Conservation (phyloP, 2,797 vertebrate genomes). For the Urosaurus nigricauda region DNA sequence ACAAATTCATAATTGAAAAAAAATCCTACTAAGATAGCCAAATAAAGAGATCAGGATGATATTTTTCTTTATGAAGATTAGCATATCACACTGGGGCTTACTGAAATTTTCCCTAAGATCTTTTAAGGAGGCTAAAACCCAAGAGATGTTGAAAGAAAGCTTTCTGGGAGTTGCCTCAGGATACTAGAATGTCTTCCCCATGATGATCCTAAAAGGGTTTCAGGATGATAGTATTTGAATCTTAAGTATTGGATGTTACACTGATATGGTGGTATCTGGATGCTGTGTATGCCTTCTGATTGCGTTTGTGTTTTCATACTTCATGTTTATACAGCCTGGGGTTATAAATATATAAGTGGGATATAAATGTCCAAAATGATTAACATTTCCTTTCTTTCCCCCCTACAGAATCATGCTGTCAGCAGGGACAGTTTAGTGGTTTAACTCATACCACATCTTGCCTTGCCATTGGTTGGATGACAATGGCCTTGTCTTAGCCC, state of each 20-base stretch:
- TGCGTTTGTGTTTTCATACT: not conserved
- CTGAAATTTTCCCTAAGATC: not conserved
- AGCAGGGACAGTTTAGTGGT: conserved; percentile 93
- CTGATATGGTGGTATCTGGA: too few relatives aligned
- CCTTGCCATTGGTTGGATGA: not conserved
- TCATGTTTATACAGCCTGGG: not conserved
- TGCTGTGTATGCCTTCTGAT: not conserved
- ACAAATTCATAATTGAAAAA: not conserved
- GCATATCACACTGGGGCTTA: not conserved
- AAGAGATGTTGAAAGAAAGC: not conserved
- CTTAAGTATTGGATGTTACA: not conserved
- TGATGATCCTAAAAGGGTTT: not conserved
- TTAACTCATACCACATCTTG: conserved; percentile 68
- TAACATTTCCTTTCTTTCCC: conserved; percentile 39
- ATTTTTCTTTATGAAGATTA: not conserved
- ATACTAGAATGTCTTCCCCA: not conserved
- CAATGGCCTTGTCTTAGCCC: not conserved
- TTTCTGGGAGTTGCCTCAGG: not conserved
- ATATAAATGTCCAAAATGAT: not conserved
- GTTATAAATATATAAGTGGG: not conserved
- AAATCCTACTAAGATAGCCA: not conserved
- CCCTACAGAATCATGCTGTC: conserved; percentile 87
- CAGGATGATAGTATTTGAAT: not conserved
- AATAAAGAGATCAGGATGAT: not conserved
- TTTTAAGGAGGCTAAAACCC: not conserved